Evolutionary conservation across 2,797 vertebrate genomes (phyloP).

Genomic region (Oreortyx pictus): DNA sequence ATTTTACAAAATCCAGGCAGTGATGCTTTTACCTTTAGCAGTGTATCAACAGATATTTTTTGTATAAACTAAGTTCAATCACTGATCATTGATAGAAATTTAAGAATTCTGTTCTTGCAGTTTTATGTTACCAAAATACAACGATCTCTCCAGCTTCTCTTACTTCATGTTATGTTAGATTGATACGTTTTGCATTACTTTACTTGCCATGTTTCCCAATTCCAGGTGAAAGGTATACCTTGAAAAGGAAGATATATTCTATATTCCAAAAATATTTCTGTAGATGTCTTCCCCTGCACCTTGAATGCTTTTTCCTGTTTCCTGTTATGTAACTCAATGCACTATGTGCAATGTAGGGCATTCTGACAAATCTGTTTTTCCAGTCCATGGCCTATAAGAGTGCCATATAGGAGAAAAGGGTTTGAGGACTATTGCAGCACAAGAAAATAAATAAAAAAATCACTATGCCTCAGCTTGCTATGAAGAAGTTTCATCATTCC

Average conservation of each 20-base stretch:
- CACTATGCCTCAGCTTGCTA: background rate
- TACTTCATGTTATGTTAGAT: background rate
- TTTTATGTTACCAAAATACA: background rate
- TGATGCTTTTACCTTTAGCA: background rate
- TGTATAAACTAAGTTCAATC: background rate
- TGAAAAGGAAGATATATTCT: background rate
- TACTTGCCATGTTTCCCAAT: background rate
- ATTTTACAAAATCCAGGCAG: background rate
- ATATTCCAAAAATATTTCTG: background rate
- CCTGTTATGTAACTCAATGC: background rate
- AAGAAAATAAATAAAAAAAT: background rate
- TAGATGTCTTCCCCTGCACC: background rate
- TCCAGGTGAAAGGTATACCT: background rate
- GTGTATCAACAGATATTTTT: background rate
- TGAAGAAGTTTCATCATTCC: background rate
- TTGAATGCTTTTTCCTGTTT: background rate
- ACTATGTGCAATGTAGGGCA: background rate
- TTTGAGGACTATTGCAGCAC: background rate
- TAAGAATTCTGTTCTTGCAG: background rate
- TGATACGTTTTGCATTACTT: background rate
- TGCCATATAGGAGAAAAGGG: background rate
- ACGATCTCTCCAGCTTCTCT: background rate
- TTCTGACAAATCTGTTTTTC: background rate
- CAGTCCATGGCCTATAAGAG: background rate
- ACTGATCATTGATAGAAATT: constrained; percentile 18